Conservation (phyloP, 1,140 invertebrate genomes). For the Copidosoma floridanum region DNA sequence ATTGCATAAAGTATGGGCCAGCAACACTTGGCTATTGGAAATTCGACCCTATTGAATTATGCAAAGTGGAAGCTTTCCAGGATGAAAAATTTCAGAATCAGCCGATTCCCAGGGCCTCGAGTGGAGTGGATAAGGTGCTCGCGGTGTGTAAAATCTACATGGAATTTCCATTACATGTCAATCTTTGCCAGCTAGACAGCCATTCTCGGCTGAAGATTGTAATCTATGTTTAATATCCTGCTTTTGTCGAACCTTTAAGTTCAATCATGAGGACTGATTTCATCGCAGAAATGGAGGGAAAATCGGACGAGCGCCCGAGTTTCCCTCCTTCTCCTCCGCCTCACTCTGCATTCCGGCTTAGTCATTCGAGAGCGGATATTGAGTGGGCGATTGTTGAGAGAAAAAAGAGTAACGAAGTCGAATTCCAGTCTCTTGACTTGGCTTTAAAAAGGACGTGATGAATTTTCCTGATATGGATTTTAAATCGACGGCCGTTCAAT, state of each 20-base stretch:
- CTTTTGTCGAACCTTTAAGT: conserved; percentile 6
- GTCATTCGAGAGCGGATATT: conserved; percentile 14
- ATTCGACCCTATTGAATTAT: too few relatives aligned
- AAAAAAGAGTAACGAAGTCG: background rate
- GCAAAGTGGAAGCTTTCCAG: too few relatives aligned
- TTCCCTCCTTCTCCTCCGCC: too few relatives aligned
- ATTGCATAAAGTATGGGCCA: too few relatives aligned
- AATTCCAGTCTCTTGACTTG: background rate
- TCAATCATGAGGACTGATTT: background rate
- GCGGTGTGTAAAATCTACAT: background rate
- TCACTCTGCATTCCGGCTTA: background rate
- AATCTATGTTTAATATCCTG: conserved; percentile 24
- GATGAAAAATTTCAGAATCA: too few relatives aligned
- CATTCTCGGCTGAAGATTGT: conserved; percentile 1
- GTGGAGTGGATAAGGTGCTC: background rate
- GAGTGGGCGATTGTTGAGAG: conserved; percentile 8
- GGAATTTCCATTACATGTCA: background rate
- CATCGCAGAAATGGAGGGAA: too few relatives aligned
- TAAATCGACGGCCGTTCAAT: too few relatives aligned
- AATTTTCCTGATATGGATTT: background rate
- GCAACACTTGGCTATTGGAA: too few relatives aligned
- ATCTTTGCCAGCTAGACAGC: too few relatives aligned
- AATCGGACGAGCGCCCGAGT: too few relatives aligned
- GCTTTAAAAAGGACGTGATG: background rate
- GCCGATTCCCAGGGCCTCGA: too few relatives aligned